These are phyloP conservation scores for Trididemnum miniatum DNA, from an alignment of 23 tunicate species.

Conservation along the genomic window DNA sequence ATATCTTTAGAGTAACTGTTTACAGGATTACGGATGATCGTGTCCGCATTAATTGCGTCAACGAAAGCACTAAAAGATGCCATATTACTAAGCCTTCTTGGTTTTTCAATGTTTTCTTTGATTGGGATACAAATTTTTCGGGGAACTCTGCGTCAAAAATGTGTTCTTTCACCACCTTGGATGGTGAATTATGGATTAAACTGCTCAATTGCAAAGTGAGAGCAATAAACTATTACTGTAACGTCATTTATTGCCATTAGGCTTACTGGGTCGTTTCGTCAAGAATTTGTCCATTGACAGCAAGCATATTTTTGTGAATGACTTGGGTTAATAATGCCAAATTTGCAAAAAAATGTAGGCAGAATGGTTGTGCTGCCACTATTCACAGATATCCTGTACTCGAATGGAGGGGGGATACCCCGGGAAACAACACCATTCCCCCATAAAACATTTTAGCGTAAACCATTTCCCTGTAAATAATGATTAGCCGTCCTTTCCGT, in stretches of 20 bases:
- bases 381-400: too few relatives aligned
- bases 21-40: constrained; percentile 84
- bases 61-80: constrained; percentile 89
- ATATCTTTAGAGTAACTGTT: not conserved
- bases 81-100: constrained; percentile 70
- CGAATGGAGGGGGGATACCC: too few relatives aligned
- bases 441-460: too few relatives aligned
- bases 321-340: not conserved
- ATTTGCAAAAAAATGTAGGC: not conserved
- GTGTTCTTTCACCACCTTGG: constrained; percentile 69
- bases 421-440: too few relatives aligned
- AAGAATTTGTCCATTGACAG: not conserved
- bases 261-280: not conserved
- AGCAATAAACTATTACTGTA: not conserved
- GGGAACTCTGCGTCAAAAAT: constrained; percentile 73
- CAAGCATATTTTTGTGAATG: not conserved
- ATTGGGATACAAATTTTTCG: constrained; percentile 77
- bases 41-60: constrained; percentile 83
- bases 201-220: not conserved
- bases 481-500: too few relatives aligned
- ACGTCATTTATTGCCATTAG: too few relatives aligned
- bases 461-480: too few relatives aligned
- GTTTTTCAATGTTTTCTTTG: constrained; percentile 87
- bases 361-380: too few relatives aligned
- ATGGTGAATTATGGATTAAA: constrained; percentile 15